Conservation (phyloP, 2,888 invertebrate species). For the Nomada fabriciana region DNA sequence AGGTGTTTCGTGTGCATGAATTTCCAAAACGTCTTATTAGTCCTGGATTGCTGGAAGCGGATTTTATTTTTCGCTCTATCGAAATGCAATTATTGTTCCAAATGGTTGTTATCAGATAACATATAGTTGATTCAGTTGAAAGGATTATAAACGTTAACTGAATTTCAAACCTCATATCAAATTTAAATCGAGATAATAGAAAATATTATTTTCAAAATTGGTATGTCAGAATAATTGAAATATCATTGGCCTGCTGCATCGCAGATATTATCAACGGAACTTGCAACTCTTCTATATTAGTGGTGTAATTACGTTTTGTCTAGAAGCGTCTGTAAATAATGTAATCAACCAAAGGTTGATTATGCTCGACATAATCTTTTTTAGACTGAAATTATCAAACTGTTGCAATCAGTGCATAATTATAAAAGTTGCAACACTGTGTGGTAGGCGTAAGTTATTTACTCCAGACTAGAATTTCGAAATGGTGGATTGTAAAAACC, state of each 20-base stretch:
- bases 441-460: neutral
- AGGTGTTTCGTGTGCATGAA: slow-evolving; percentile 9
- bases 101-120: slow-evolving; percentile 3
- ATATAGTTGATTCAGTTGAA: neutral
- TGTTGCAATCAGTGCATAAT: neutral
- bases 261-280: slow-evolving; percentile 24
- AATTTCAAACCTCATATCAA: no score
- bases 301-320: slow-evolving; percentile 16
- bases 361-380: slow-evolving; percentile 11
- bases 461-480: neutral
- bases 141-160: no score
- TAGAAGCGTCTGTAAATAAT: slow-evolving; percentile 3
- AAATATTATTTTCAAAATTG: slow-evolving; percentile 9
- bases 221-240: slow-evolving; percentile 12
- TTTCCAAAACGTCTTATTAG: slow-evolving; percentile 34
- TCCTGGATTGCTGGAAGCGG: neutral
- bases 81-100: neutral
- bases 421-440: neutral
- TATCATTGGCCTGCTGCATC: neutral
- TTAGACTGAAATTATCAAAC: neutral
- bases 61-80: neutral
- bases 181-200: neutral
- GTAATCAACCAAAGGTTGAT: slow-evolving; percentile 32
- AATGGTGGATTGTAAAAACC: neutral
- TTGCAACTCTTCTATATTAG: slow-evolving; percentile 43